A percentile compares a stretch with the other conserved stretches of the same genome.
phyloP scores from a whole-genome alignment of 2,113 vertebrate species.

The Meriones unguiculatus region DNA sequence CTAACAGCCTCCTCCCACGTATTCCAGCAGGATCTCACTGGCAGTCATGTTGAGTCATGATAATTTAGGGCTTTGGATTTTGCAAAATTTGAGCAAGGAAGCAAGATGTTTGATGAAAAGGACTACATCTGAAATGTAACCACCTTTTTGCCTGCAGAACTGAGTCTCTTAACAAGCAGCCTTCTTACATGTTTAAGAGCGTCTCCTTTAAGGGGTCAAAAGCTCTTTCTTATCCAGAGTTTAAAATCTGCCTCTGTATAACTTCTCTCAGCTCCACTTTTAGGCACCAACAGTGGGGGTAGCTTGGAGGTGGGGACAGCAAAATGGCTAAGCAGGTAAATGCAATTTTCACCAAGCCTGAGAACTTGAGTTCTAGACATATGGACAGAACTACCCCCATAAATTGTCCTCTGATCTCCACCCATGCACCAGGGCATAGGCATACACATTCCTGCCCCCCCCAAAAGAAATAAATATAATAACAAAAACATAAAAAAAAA shows the following conservation, averaged over 20 bases:
- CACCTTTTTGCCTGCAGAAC: background rate
- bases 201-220: constrained; percentile 33
- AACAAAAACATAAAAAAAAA: background rate
- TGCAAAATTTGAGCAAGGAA: constrained; percentile 49
- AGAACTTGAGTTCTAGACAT: background rate
- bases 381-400: background rate
- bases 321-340: background rate
- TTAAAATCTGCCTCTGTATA: constrained; percentile 50
- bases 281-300: background rate
- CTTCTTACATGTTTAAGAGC: background rate
- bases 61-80: constrained; percentile 40
- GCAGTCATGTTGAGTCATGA: constrained; percentile 40
- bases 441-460: background rate
- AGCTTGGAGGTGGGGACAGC: background rate
- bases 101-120: constrained; percentile 12
- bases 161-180: constrained; percentile 48
- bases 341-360: background rate
- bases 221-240: constrained; percentile 47
- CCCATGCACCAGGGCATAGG: too few species aligned
- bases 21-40: background rate
- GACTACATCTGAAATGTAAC: constrained; percentile 50
- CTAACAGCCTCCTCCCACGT: background rate
- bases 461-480: background rate
- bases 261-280: constrained; percentile 20
- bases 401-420: background rate